These are phyloP conservation scores for Lissonota sp. DNA, from an alignment of 2,888 invertebrate genomes.

Conservation along the genomic window DNA sequence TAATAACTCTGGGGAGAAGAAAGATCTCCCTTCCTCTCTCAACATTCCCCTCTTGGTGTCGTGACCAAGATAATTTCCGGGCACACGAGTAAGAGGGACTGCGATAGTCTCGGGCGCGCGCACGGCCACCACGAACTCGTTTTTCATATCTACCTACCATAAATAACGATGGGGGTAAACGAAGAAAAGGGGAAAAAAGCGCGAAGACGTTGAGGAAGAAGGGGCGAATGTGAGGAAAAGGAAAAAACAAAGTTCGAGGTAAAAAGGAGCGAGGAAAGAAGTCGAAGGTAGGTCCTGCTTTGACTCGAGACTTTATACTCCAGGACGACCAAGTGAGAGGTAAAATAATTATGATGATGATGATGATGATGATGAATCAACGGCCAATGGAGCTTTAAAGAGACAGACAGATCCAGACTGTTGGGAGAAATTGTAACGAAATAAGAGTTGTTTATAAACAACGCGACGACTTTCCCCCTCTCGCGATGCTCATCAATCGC, in stretches of 20 bases:
- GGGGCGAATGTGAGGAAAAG: slow-evolving; percentile 51
- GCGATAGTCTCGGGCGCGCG: slow-evolving; percentile 30
- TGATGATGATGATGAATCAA: slow-evolving; percentile 51
- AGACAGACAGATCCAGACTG: not conserved
- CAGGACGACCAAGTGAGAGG: slow-evolving; percentile 40
- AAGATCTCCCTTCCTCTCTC: slow-evolving; percentile 1
- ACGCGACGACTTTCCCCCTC: slow-evolving; percentile 55
- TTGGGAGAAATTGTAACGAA: not conserved
- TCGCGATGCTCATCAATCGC: not conserved
- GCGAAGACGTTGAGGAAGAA: slow-evolving; percentile 46
- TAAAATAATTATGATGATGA: slow-evolving; percentile 35
- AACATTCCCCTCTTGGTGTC: slow-evolving; percentile 47
- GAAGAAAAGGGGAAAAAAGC: slow-evolving; percentile 6
- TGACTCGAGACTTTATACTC: slow-evolving; percentile 44
- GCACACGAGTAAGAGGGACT: slow-evolving; percentile 55
- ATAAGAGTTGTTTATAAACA: slow-evolving; percentile 44
- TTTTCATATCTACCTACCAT: slow-evolving; percentile 63
- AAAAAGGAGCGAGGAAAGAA: slow-evolving; percentile 57
- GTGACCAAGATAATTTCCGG: slow-evolving; percentile 66
- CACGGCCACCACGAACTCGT: slow-evolving; percentile 61
- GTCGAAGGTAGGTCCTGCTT: slow-evolving; percentile 5
- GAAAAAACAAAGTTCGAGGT: slow-evolving; percentile 25
- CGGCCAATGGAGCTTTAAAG: slow-evolving; percentile 23
- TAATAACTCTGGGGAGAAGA: slow-evolving; percentile 47
- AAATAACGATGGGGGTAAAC: slow-evolving; percentile 60